Evolutionary conservation across 2,888 invertebrate species (phyloP), one percentile per base, ranked within the genome.

Genomic region (Taphrorychus bicolor): DNA sequence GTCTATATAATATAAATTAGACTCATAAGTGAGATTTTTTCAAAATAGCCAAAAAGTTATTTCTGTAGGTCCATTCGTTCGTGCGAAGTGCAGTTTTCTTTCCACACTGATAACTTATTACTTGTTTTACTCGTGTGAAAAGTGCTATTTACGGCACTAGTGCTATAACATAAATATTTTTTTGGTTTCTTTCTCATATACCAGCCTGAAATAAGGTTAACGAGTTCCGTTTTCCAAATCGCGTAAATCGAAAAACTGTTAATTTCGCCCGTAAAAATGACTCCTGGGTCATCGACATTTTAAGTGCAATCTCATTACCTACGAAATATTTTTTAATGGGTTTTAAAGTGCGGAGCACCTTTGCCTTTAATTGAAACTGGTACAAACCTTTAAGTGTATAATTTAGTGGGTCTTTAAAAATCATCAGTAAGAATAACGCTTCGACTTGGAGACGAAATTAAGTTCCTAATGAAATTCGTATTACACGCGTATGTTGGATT

Each of bases 231-330:
- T 48, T 48, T 48, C 18, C 7, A 18, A 18, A 18, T 14, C 48
- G 48, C 48, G 16, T 16, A 18, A 48, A 18, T 18, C 16, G 48
- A 48, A 48, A 18, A 48, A 48, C 48, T 4, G 48, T 48, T 18
- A 48, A 18, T n/a, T 48, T 32, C 32, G 32, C 32, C 32, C 32
- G 11, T 32, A 32, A 32, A 32, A 32, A 32, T 32, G 7, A 32
- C 32, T 32, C 32, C 9, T 11, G 32, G 32, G 7, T 32, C 32
- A 32, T 32, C 32, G 32, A 32, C 32, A 32, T 32, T 32, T 32
- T 48, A 48, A 48, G 48, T 48, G 48, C 48, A 48, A 48, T 17
- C 17, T 18, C 48, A 48, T 48, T 48, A 48, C 16, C 11, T n/a
- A 16, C 16, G 16, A 16, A 48, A 17, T 17, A 18, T 48, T 48